Base-by-base conservation (phyloP, 2,888 invertebrate species). In the Miltochrista miniata region DNA sequence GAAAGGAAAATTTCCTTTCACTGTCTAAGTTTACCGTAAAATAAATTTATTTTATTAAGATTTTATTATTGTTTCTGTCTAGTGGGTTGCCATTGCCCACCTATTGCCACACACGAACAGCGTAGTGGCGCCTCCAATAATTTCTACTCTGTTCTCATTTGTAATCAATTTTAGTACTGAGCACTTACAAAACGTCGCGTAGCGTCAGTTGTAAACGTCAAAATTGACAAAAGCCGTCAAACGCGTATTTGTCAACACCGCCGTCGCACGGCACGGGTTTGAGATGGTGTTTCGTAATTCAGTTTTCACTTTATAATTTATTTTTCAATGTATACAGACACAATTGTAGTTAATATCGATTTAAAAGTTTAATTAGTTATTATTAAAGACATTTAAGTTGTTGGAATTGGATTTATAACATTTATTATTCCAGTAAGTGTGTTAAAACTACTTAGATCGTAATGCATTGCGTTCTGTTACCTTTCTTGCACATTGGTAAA, bases 181-280 rank as follows among this genome's bases (percentile, higher is more conserved):
- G n/a, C n/a, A n/a, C n/a, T n/a, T n/a, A n/a, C n/a, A n/a, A 24
- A 24, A 24, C 18, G 18, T 24, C 18, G 18, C 18, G 3, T 2
- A 4, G 3, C 18, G 18, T 24, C 18, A 24, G 18, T 24, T 5
- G 5, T n/a, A n/a, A n/a, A n/a, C n/a, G n/a, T n/a, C n/a, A n/a
- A n/a, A n/a, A n/a, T n/a, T n/a, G n/a, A n/a, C n/a, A 24, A 2
- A 2, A 24, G 5, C 18, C 18, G 18, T 24, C 18, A 24, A 24
- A 24, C 18, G 35, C 12, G 7, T 47, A 48, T 48, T 42, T 48
- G 48, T 48, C 48, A 42, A 48, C 48, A 36, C 14, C 15, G 13
- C 12, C 34, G 10, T 18, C 10, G 24, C 24, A 34, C 7, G 13
- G 24, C 24, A 34, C 7, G 13, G 40, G 24, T 39, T 40, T 4